A percentile compares a stretch with the other conserved stretches of the same genome.
Conservation (phyloP, 2,888 invertebrate genomes). For the Coecobrya sp. region DNA sequence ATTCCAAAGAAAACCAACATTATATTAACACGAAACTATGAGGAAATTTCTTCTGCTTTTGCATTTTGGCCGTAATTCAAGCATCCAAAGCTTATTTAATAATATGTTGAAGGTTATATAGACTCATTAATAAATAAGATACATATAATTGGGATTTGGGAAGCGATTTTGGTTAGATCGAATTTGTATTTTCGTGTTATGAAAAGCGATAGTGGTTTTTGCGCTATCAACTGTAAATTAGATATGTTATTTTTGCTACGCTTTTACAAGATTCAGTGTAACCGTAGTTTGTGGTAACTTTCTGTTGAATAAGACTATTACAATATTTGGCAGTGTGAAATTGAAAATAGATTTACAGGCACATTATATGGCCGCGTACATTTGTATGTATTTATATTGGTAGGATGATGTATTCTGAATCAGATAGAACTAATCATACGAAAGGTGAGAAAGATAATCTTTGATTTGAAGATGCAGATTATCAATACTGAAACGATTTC, state of each 20-base stretch:
- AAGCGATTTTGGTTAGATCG: too few species aligned
- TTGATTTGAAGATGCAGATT: too few species aligned
- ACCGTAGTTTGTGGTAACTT: not conserved
- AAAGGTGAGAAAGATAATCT: too few species aligned
- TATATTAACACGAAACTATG: not conserved
- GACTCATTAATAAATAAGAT: not conserved
- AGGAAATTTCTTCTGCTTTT: not conserved
- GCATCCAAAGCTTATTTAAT: not conserved
- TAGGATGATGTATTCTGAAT: not conserved
- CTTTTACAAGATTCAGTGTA: not conserved
- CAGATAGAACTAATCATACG: not conserved
- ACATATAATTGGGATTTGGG: too few species aligned
- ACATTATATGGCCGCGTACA: not conserved
- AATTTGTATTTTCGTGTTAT: not conserved
- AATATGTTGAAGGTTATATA: not conserved
- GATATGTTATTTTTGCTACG: not conserved
- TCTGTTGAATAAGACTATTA: not conserved
- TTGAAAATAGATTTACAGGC: constrained; percentile 30
- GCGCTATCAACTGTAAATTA: not conserved
- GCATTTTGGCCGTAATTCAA: constrained; percentile 9
- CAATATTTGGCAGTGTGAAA: constrained; percentile 33
- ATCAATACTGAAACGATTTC: too few species aligned
- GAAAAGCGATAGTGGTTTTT: constrained; percentile 17
- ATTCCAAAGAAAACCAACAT: not conserved
- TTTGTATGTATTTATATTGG: not conserved